Evolutionary conservation across 2,113 vertebrate species (phyloP).

Genomic region (Gopherus evgoodei): DNA sequence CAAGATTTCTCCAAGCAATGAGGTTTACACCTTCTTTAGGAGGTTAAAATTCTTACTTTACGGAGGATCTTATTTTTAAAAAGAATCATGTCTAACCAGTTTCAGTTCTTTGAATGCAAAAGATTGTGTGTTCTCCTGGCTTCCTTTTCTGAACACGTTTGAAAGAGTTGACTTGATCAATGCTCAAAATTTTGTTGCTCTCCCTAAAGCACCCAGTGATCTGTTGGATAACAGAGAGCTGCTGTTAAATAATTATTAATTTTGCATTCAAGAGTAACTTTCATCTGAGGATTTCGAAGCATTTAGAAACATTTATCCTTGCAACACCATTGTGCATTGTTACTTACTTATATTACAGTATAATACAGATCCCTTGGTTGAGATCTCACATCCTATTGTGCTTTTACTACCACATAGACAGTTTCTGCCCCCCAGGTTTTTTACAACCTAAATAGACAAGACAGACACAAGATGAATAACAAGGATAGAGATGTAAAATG

Average conservation of each 20-base stretch:
- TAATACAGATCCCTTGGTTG: too few species aligned
- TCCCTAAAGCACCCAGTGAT: neutral
- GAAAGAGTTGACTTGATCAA: neutral
- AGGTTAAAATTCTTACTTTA: conserved; percentile 68
- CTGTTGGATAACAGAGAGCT: neutral
- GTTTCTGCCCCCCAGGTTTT: neutral
- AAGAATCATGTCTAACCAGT: conserved; percentile 17
- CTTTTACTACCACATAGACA: neutral
- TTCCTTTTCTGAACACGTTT: conserved; percentile 33
- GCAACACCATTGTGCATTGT: fast-evolving
- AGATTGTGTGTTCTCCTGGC: conserved; percentile 3
- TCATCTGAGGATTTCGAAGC: neutral
- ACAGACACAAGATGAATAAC: fast-evolving
- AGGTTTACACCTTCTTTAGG: conserved; percentile 36
- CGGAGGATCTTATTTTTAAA: conserved; percentile 55
- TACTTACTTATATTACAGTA: neutral
- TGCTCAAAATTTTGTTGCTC: neutral
- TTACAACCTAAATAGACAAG: neutral
- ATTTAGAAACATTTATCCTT: neutral
- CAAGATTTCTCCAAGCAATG: conserved; percentile 62
- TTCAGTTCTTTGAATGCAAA: conserved; percentile 5
- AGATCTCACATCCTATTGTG: fast-evolving
- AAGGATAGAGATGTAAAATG: fast-evolving
- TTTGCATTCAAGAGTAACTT: neutral
- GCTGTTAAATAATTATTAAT: neutral